Evolutionary conservation across 2,113 vertebrate genomes (phyloP).

Genomic region (Poecilia latipinna): DNA sequence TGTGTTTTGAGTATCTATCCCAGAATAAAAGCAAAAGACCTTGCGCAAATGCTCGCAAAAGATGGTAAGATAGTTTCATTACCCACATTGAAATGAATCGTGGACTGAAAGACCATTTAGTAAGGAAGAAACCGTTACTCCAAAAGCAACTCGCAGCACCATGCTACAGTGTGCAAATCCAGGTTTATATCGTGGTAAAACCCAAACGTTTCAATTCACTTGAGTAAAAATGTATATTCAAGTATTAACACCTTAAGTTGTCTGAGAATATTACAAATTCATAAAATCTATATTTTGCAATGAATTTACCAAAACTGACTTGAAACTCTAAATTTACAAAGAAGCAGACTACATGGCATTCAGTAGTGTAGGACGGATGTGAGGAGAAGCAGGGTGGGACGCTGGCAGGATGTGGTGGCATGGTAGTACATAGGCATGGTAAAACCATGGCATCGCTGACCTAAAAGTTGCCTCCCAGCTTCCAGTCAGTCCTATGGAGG

Average conservation of each 20-base stretch:
- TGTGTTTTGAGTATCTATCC: no score
- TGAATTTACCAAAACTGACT: not conserved
- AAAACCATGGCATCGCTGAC: conserved; percentile 67
- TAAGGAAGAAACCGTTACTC: no score
- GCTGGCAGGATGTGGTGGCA: conserved; percentile 40
- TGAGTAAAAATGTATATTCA: not conserved
- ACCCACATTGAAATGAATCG: no score
- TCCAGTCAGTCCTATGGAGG: conserved; percentile 70
- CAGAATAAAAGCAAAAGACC: no score
- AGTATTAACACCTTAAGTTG: not conserved
- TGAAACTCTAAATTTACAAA: conserved; percentile 48
- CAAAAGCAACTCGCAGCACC: no score
- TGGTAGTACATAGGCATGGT: conserved; percentile 38
- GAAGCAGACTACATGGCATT: conserved; percentile 15
- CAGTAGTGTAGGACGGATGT: conserved; percentile 22
- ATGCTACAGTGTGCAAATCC: no score
- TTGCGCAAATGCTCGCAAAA: no score
- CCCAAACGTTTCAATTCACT: not conserved
- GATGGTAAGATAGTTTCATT: no score
- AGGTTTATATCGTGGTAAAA: not conserved
- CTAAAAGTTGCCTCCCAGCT: conserved; percentile 73
- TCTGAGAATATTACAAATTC: not conserved
- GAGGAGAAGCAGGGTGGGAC: conserved; percentile 13
- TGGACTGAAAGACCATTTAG: no score
- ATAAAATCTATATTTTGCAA: not conserved